Base-by-base conservation (phyloP, 2,113 vertebrate genomes). In the Paracanthobrama guichenoti region DNA sequence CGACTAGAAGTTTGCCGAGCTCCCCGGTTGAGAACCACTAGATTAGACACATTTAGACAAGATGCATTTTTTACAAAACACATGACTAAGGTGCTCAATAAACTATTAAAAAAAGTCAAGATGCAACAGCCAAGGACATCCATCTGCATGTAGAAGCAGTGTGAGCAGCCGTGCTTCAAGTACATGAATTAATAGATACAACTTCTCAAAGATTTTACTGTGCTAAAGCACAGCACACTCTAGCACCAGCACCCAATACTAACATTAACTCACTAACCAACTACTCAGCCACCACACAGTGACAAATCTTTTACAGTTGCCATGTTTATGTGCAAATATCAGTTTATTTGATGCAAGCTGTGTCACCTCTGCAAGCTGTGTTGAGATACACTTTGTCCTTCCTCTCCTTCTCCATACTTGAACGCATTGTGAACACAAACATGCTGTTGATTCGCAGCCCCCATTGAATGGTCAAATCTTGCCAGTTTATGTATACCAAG, bases 401-500 rank as follows among this genome's bases (percentile, higher is more conserved):
- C 31, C 48, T 69, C 31, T 82, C 48, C 66, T 71, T 71, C 28
- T 35, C 31, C 79, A 82, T 66, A 82, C 80, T 71, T 55, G 20
- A 57, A 72, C 8, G 62, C 62, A 53, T 50, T 48, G 24, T 46
- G 1, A 31, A 69, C 46, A 81, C 62, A 82, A 67, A 81, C 62
- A 81, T n/a, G 18, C 44, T 42, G 79, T 35, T 39, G 31, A 82
- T 55, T 71, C 48, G 7, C 22, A 55, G 26, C 79, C 46, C 13
- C 11, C 7, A 57, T 42, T 53, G 14, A 57, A 53, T 28, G 24
- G 50, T n/a, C 60, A 79, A 79, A 82, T 82, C 31, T 57, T 71
- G 12, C 48, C 20, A 71, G 48, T 82, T 55, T 42, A 71, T 82
- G 66, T 82, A 55, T 71, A 82, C 28, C 22, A 87, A 87, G 78